These are phyloP conservation scores for Aricia artaxerxes DNA, from an alignment of 2,888 invertebrate species.

Conservation along the genomic window DNA sequence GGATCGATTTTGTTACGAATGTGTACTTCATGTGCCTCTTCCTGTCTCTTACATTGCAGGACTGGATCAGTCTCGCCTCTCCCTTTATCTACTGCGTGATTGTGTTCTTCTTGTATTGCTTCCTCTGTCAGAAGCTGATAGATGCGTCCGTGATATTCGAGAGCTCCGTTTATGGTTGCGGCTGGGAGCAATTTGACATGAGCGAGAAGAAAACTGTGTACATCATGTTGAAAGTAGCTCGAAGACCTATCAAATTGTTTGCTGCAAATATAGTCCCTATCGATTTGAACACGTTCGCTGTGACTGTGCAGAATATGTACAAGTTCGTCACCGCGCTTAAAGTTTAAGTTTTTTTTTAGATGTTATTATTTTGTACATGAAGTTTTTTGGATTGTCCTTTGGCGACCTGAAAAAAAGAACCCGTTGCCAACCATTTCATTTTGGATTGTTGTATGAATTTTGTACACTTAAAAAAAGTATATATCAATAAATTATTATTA, in stretches of 20 bases:
- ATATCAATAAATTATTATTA: too few species aligned
- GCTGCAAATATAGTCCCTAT: constrained; percentile 69
- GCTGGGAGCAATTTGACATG: constrained; percentile 65
- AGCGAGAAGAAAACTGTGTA: constrained; percentile 57
- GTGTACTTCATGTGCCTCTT: constrained; percentile 61
- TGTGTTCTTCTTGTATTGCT: constrained; percentile 67
- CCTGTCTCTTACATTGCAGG: constrained; percentile 57
- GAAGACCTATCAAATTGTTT: constrained; percentile 57
- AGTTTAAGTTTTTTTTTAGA: constrained; percentile 42
- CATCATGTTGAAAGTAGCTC: constrained; percentile 61
- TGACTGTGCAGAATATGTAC: constrained; percentile 60
- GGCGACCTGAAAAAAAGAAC: too few species aligned
- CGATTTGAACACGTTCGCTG: constrained; percentile 68
- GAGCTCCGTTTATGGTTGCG: constrained; percentile 62
- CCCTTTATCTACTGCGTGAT: constrained; percentile 59
- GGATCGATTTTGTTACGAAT: constrained; percentile 63
- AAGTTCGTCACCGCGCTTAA: constrained; percentile 69
- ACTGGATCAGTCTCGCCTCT: constrained; percentile 58
- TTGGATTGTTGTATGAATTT: too few species aligned
- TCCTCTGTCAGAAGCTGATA: constrained; percentile 60
- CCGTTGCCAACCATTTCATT: too few species aligned
- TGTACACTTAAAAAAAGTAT: too few species aligned
- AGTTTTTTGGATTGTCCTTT: too few species aligned
- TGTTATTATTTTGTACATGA: neutral
- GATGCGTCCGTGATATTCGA: constrained; percentile 63